Evolutionary conservation across 1,140 invertebrate species (phyloP).

Genomic region (Littorina saxatilis): DNA sequence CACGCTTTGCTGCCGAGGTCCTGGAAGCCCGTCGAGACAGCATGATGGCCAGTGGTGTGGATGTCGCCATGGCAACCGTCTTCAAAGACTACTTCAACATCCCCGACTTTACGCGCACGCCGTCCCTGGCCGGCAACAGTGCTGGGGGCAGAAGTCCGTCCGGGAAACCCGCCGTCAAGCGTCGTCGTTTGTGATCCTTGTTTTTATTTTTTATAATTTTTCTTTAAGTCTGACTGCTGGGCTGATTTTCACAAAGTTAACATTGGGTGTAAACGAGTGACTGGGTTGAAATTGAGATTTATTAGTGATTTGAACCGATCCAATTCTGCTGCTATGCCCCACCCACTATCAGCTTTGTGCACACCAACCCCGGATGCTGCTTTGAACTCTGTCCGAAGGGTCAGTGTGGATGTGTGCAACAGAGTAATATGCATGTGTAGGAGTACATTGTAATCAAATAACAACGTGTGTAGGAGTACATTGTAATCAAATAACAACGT

Average conservation of each 20-base stretch:
- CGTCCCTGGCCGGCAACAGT: neutral
- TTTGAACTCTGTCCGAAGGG: too few relatives aligned
- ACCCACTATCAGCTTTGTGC: too few relatives aligned
- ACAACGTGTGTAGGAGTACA: too few relatives aligned
- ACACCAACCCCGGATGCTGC: too few relatives aligned
- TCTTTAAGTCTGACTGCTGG: neutral
- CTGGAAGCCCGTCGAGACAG: constrained; percentile 15
- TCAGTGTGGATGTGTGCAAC: too few relatives aligned
- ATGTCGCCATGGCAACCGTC: constrained; percentile 5
- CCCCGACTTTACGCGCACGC: constrained; percentile 13
- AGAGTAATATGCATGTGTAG: too few relatives aligned
- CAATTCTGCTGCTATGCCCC: too few relatives aligned
- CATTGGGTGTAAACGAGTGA: neutral
- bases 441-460: too few relatives aligned
- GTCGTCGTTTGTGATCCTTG: constrained; percentile 18
- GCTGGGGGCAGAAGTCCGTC: neutral
- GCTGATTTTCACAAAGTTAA: neutral
- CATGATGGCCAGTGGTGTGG: neutral
- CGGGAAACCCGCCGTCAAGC: constrained; percentile 11
- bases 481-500: too few relatives aligned
- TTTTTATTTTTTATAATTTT: neutral
- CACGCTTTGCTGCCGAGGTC: constrained; percentile 25
- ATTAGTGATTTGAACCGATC: neutral
- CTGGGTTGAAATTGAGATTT: neutral
- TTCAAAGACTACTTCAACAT: constrained; percentile 31